Base-by-base conservation (phyloP, 2,888 invertebrate genomes). In the Ellobium chinense region DNA sequence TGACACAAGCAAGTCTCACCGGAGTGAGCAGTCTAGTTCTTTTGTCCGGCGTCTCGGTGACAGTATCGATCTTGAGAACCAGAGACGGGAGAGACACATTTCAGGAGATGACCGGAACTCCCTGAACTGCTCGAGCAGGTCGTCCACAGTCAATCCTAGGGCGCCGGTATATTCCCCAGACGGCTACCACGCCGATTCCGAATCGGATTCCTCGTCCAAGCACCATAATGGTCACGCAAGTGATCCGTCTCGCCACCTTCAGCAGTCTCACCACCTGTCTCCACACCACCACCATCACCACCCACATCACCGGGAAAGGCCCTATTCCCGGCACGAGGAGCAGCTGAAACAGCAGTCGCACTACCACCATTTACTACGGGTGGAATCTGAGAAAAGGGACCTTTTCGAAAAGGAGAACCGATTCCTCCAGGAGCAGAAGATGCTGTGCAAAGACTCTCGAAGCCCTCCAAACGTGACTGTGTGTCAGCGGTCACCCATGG, bases 391-490 rank as follows among this genome's bases (percentile, higher is more conserved):
- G 39, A 80, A 74, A 36, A 54, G 80, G 34, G 80, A 80, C 31
- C 3, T 74, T 1, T 83, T 76, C 73, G 83, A 81, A 66, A 83
- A 83, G 69, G 83, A 83, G 58, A 83, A 83, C 63, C 70, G 83
- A 3, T 83, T 79, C 68, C 54, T 83, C 12, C 72, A 79, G n/a
- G 83, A 83, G 39, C 83, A 83, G 75, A 73, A 81, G 39, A 21
- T 78, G 46, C 66, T 78, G n/a, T 73, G 79, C 18, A 82, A 84
- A 54, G 81, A 81, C 58, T 56, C 78, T 5, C 60, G 78, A 58
- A 86, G 88, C 74, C 91, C 91, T 7, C 98, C 98, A n/a, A 98
- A 98, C 94, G 97, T 98, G 84, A 97, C 97, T 46, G 96, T 98
- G 66, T 84, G 88, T 36, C 98, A 97, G 74, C 97, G 97, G 63